phyloP scores from a whole-genome alignment of 2,797 vertebrate genomes.

The Manis javanica region DNA sequence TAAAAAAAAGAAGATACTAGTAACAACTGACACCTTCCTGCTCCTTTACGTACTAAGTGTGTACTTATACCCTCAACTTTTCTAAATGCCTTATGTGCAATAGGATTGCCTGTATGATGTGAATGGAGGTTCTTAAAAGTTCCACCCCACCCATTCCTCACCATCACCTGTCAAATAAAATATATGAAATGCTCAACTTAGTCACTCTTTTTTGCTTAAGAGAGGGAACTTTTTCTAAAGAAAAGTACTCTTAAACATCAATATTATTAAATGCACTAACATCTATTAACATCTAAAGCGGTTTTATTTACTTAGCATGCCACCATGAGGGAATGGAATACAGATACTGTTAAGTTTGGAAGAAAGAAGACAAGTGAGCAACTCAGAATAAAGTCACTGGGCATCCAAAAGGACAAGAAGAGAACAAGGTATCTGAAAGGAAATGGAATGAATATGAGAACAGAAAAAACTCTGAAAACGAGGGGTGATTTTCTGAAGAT shows the following conservation, averaged over 20 bases:
- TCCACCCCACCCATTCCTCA: background rate
- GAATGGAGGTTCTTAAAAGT: background rate
- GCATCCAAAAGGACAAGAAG: background rate
- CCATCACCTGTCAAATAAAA: background rate
- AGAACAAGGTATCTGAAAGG: constrained; percentile 16
- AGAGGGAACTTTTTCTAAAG: background rate
- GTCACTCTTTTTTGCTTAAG: constrained; percentile 24
- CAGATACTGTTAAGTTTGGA: background rate
- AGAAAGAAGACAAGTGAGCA: background rate
- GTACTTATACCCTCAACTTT: background rate
- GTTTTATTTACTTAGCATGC: background rate
- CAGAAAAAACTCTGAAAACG: background rate
- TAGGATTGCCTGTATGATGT: background rate
- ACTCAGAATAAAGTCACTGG: background rate
- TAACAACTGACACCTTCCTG: background rate
- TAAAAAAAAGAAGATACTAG: background rate
- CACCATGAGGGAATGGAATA: background rate
- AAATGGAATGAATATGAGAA: background rate
- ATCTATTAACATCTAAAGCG: background rate
- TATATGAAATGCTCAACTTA: background rate
- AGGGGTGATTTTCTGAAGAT: background rate
- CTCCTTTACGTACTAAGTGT: background rate
- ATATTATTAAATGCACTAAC: background rate
- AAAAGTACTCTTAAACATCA: background rate
- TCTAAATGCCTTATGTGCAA: background rate